Conservation (phyloP, 2,888 invertebrate species). For the Heterodera filipjevi region DNA sequence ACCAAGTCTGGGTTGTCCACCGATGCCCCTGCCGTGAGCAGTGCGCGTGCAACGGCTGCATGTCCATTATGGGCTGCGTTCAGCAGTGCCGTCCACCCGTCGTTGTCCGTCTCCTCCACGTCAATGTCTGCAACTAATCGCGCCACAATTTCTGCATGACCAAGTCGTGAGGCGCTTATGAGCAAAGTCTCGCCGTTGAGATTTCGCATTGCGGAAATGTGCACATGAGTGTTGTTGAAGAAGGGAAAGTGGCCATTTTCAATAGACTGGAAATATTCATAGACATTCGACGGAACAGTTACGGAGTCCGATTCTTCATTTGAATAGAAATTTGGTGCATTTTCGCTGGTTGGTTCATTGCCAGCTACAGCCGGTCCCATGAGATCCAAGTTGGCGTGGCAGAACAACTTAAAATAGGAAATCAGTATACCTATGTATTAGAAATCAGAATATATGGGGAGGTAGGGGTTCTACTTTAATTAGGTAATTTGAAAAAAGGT, state of each 20-base stretch:
- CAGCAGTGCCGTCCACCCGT: constrained; percentile 74
- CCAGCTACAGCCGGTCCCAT: not conserved
- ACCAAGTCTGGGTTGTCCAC: constrained; percentile 69
- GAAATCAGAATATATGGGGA: not conserved
- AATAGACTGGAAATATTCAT: constrained; percentile 39
- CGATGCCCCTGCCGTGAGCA: constrained; percentile 83
- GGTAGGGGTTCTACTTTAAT: no score
- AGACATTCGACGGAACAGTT: constrained; percentile 37
- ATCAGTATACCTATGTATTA: not conserved
- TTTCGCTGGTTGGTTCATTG: not conserved
- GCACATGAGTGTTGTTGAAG: constrained; percentile 29
- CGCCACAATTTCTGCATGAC: constrained; percentile 79
- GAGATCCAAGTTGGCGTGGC: not conserved
- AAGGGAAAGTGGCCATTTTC: constrained; percentile 26
- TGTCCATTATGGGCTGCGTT: constrained; percentile 94
- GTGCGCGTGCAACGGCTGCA: constrained; percentile 78
- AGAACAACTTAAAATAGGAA: not conserved
- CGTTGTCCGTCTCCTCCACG: constrained; percentile 63
- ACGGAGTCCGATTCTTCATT: constrained; percentile 18
- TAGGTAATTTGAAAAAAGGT: no score
- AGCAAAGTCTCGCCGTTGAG: constrained; percentile 58
- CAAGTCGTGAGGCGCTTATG: constrained; percentile 67
- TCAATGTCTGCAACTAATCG: constrained; percentile 70
- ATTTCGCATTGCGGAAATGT: constrained; percentile 41
- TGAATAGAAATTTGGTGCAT: constrained; percentile 13